Conservation (phyloP, 2,888 invertebrate genomes). For the Galeopsomyia nigrocyanea region DNA sequence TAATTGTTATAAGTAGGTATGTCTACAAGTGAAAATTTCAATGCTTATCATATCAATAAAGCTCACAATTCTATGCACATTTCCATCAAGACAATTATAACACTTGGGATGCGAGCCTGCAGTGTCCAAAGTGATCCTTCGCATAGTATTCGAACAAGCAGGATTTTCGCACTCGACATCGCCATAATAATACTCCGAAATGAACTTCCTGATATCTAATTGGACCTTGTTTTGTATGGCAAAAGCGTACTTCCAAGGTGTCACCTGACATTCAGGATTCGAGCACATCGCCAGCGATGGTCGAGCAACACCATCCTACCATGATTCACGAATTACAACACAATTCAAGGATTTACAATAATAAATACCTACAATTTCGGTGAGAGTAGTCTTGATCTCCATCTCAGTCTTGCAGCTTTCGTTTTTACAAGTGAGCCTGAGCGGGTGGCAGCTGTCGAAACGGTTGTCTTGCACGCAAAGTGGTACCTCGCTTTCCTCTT, state of each 20-base stretch:
- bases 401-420: conserved; percentile 68
- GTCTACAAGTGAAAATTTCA: too few species aligned
- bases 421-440: conserved; percentile 74
- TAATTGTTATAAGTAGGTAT: conserved; percentile 13
- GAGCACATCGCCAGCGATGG: conserved; percentile 80
- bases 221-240: conserved; percentile 82
- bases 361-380: conserved; percentile 63
- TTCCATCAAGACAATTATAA: conserved; percentile 80
- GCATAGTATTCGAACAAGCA: conserved; percentile 81
- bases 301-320: conserved; percentile 58
- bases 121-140: conserved; percentile 74
- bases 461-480: conserved; percentile 70
- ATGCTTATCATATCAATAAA: background rate
- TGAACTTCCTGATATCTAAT: conserved; percentile 76
- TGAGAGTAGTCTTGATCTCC: conserved; percentile 67
- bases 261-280: conserved; percentile 77
- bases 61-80: conserved; percentile 77
- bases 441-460: conserved; percentile 74
- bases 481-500: conserved; percentile 56
- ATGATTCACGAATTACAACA: conserved; percentile 55
- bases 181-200: conserved; percentile 83
- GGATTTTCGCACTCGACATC: conserved; percentile 93
- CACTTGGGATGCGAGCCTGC: conserved; percentile 79
- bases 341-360: background rate
- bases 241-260: conserved; percentile 77